Evolutionary conservation across 2,113 vertebrate species (phyloP).

Genomic region (Chelonoidis abingdonii): DNA sequence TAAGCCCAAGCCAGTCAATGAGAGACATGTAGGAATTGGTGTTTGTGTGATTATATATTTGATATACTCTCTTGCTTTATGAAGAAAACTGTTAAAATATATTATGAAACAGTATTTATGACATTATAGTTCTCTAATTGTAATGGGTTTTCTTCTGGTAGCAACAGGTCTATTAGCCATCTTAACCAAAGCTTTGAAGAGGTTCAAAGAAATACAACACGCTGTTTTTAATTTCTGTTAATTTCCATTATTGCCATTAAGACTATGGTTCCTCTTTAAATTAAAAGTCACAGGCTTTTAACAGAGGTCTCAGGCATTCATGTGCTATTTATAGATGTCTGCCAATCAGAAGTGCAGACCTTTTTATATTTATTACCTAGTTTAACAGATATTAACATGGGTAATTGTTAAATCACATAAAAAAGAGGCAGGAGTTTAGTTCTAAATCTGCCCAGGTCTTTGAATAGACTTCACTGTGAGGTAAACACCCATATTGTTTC

Average conservation of each 20-base stretch:
- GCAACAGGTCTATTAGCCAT: background rate
- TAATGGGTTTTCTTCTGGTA: background rate
- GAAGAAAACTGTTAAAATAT: background rate
- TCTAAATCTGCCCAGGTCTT: background rate
- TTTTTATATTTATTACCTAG: background rate
- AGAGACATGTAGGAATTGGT: background rate
- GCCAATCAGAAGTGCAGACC: background rate
- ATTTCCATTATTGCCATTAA: background rate
- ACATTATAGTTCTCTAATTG: background rate
- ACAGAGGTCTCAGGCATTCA: background rate
- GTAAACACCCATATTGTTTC: background rate
- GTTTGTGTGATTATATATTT: background rate
- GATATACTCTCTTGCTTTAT: background rate
- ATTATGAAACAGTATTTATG: background rate
- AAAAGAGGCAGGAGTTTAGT: background rate
- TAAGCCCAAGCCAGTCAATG: background rate
- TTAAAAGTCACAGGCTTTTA: background rate
- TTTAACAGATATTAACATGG: accelerated
- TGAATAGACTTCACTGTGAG: background rate
- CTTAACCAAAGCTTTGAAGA: background rate
- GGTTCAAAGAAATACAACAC: background rate
- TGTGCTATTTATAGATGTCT: background rate
- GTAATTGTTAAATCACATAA: background rate
- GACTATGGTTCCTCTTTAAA: background rate
- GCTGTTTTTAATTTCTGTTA: background rate